Evolutionary conservation across 2,888 invertebrate species (phyloP).

Genomic region (Fragum sueziense): DNA sequence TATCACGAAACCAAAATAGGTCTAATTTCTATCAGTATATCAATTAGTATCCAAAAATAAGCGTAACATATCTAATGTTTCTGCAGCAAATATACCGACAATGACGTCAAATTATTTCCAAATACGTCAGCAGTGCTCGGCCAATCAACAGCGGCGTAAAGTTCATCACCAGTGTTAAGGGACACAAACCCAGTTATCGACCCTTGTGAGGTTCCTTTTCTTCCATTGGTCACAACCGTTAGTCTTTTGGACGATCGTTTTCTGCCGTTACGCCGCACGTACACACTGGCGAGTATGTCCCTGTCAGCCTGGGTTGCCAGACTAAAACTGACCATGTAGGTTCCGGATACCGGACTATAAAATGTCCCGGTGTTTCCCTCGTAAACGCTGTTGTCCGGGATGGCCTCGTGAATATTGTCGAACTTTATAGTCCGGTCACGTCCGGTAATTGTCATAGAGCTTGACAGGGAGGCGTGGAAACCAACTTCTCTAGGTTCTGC

Average conservation of each 20-base stretch:
- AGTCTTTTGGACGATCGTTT: neutral
- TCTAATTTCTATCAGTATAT: neutral
- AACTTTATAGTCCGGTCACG: neutral
- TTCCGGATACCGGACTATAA: slow-evolving; percentile 2
- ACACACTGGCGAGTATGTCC: neutral
- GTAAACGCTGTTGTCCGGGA: neutral
- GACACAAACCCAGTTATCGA: neutral
- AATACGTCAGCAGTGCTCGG: neutral
- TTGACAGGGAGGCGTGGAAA: neutral
- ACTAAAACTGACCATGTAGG: slow-evolving; percentile 2
- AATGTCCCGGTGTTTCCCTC: neutral
- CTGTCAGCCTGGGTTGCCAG: neutral
- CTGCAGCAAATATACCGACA: slow-evolving; percentile 2
- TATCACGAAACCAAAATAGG: neutral
- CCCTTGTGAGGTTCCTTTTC: neutral
- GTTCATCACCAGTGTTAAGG: neutral
- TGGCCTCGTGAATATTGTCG: neutral
- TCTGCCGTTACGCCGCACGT: neutral
- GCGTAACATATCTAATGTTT: neutral
- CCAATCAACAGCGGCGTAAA: neutral
- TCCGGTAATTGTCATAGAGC: neutral
- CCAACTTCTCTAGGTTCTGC: neutral
- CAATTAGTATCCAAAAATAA: neutral
- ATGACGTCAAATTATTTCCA: slow-evolving; percentile 2
- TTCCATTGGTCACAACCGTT: neutral